These are phyloP conservation scores for Wasmannia auropunctata DNA, from an alignment of 1,140 invertebrate species.

Conservation along the genomic window DNA sequence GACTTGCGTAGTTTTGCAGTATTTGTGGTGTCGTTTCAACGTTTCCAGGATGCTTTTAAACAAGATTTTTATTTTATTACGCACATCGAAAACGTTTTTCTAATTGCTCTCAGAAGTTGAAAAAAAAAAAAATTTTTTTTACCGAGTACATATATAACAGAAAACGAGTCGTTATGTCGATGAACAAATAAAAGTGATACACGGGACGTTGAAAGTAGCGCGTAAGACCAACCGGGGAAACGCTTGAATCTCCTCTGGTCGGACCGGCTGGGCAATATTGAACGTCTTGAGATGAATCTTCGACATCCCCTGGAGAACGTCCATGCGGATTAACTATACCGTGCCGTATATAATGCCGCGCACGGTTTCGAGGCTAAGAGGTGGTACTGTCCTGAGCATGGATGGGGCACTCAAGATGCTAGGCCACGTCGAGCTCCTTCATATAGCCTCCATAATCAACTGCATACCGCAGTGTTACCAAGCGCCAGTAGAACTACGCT, in stretches of 20 bases:
- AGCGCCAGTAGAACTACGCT: constrained; percentile 72
- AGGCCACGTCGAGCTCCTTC: constrained; percentile 80
- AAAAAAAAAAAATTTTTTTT: neutral
- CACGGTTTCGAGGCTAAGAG: constrained; percentile 65
- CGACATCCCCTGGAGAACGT: constrained; percentile 71
- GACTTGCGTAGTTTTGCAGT: neutral
- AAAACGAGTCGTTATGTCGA: neutral
- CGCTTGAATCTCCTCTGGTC: constrained; percentile 60
- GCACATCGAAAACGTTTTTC: neutral
- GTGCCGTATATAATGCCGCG: constrained; percentile 68
- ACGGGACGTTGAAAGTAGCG: constrained; percentile 6
- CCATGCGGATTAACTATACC: constrained; percentile 75
- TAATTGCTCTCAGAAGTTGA: neutral
- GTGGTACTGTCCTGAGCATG: constrained; percentile 63
- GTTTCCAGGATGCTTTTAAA: neutral
- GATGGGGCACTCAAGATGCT: constrained; percentile 81
- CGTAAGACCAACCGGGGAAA: constrained; percentile 20
- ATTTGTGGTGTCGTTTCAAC: neutral
- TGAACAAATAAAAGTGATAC: neutral
- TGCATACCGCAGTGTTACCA: constrained; percentile 81
- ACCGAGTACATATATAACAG: neutral
- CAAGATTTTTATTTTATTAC: neutral
- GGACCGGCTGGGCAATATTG: constrained; percentile 68
- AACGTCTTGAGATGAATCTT: constrained; percentile 77
- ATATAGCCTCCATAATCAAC: constrained; percentile 82